These are phyloP conservation scores for Semnornis frantzii DNA, from an alignment of 2,113 vertebrate genomes.

Conservation along the genomic window DNA sequence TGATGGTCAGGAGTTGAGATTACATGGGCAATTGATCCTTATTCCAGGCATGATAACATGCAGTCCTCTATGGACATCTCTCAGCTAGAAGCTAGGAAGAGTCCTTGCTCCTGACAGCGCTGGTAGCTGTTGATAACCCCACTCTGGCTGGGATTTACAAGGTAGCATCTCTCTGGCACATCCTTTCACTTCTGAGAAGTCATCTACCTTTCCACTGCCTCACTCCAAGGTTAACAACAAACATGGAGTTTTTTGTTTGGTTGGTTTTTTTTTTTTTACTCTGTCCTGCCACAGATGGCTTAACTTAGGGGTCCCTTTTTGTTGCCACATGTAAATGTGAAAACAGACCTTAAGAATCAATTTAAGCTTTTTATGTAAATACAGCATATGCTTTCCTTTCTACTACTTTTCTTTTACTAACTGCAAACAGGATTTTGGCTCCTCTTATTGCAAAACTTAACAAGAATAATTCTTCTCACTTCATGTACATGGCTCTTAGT, in stretches of 20 bases:
- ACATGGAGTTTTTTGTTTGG: neutral
- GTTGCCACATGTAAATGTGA: neutral
- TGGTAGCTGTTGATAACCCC: neutral
- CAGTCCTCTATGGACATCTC: neutral
- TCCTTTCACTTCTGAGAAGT: neutral
- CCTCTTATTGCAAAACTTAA: neutral
- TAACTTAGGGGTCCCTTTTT: neutral
- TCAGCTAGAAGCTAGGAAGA: neutral
- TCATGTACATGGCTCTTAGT: neutral
- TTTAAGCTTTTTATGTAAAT: neutral
- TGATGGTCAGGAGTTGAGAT: neutral
- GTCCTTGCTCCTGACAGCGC: neutral
- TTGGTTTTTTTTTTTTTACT: no score
- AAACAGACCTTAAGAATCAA: neutral
- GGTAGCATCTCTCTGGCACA: neutral
- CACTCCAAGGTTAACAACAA: neutral
- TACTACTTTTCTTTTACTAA: no score
- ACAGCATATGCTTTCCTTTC: neutral
- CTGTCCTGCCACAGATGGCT: neutral
- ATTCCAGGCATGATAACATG: neutral
- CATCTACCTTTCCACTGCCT: neutral
- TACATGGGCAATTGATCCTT: neutral
- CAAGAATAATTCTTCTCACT: neutral
- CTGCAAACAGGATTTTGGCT: neutral
- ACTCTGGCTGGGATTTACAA: neutral